Base-by-base conservation (phyloP, 2,888 invertebrate genomes). In the Zhuqinia jingwanae region DNA sequence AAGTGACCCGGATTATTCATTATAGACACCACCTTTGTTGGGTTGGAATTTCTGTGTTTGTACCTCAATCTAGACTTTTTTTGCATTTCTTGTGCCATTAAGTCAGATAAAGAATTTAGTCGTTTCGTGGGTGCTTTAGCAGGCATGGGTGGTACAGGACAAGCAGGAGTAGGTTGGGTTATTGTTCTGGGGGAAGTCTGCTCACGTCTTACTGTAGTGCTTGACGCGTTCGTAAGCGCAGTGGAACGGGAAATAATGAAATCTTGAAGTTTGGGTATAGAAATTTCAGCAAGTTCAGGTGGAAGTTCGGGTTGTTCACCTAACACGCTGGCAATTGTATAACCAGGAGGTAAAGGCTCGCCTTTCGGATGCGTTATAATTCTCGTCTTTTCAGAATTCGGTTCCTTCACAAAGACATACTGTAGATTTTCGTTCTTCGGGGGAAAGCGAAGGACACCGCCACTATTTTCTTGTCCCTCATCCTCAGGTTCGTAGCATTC, bases 81-180 rank as follows among this genome's bases (percentile, higher is more conserved):
- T 6, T 36, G 22, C 63, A n/a, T 27, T 60, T 60, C 78, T 3
- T 25, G 0, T 1, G 17, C 8, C 78, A 63, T 63, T 10, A 42
- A 60, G 8, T 78, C 78, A n/a, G 45, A 36, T 22, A 78, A 25
- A 8, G 63, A 42, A 1, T 22, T 78, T 10, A 76, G 17, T 47
- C 27, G n/a, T 0, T 15, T 45, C 11, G 73, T 0, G n/a, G 73
- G 50, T 73, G 47, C n/a, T 42, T 27, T 13, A 5, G 58, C 3
- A 17, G 53, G 53, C 22, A 11, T 20, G 56, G 56, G 11, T 11
- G 56, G 22, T 22, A 17, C 56, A 10, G 20, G 22, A 2, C 20
- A 2, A 56, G 22, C 22, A 22, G 22, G 36, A 36, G 36, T 36
- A 36, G n/a, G n/a, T n/a, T n/a, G n/a, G n/a, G n/a, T n/a, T n/a